Base-by-base conservation (phyloP, 2,888 invertebrate species). In the Metallyticus violacea region DNA sequence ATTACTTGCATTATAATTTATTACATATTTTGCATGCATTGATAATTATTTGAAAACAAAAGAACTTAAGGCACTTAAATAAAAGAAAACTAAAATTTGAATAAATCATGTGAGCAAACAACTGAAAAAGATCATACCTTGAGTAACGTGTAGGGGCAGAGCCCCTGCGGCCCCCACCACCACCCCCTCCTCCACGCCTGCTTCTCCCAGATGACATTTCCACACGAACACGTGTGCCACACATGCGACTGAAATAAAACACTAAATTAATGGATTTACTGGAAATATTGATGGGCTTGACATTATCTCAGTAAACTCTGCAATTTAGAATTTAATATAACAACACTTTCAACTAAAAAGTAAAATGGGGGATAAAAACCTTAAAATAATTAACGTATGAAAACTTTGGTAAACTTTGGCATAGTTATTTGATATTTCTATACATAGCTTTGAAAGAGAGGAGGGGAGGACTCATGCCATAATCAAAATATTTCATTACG, bases 141-240 rank as follows among this genome's bases (percentile, higher is more conserved):
- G 86, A 88, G 77, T 87, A 88, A 6, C 88, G 85, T 22, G 87
- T 83, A 22, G 87, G 88, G 7, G 84, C 87, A 81, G 87, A 87
- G 6, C 88, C 86, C 76, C 88, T 86, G n/a, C 88, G 85, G 26
- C 90, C 89, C 28, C 93, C 91, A 88, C 94, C 94, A 88, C 95
- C 95, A 86, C 95, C 96, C 27, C 90, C 89, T 76, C 93, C 91
- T 87, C 95, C 96, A 89, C 94, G 94, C 85, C 97, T 93, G 85
- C 96, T 96, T 89, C 97, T 94, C 0, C 97, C 97, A 88, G 96
- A 97, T 0, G 97, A 97, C 98, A 98, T 98, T 93, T 98, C 98
- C 25, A 98, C 97, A 88, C 97, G 95, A 85, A 98, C 97, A 90
- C 97, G 94, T 30, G 97, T 96, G 9, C 98, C 97, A 92, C 97